Evolutionary conservation across 2,797 vertebrate species (phyloP).

Genomic region (Picus viridis): DNA sequence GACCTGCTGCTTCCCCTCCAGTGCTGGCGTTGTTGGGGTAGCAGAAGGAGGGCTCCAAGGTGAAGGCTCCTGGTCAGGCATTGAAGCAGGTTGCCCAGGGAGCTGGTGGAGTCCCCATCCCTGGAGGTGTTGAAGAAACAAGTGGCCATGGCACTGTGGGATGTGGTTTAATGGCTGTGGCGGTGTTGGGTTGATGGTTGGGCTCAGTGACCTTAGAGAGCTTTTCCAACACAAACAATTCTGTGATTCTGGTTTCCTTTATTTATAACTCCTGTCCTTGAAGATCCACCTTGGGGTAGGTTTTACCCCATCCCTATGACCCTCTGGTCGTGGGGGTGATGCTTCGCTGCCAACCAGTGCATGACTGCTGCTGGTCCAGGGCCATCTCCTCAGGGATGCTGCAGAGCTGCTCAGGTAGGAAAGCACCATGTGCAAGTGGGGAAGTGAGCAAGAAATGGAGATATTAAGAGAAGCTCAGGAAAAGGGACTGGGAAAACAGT

Average conservation of each 20-base stretch:
- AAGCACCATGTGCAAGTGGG: not conserved
- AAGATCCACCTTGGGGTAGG: not conserved
- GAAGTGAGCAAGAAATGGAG: not conserved
- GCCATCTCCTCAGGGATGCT: not conserved
- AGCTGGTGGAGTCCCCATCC: too few species aligned
- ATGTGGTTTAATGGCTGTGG: too few species aligned
- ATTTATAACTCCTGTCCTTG: not conserved
- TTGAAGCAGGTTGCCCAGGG: too few species aligned
- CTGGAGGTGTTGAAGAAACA: too few species aligned
- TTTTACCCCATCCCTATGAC: accelerated
- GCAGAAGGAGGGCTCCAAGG: accelerated
- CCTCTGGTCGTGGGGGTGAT: not conserved
- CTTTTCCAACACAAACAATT: too few species aligned
- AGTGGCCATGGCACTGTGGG: too few species aligned
- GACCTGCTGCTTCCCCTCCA: accelerated
- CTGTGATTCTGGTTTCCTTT: not conserved
- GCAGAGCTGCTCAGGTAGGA: not conserved
- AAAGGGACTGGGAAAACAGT: not conserved
- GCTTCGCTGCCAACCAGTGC: not conserved
- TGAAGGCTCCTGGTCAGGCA: too few species aligned
- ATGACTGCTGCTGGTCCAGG: accelerated
- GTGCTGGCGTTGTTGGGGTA: not conserved
- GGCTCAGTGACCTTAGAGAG: too few species aligned
- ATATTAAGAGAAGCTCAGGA: not conserved
- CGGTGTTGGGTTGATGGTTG: too few species aligned